phyloP scores from a whole-genome alignment of 2,888 invertebrate genomes.

The Hipparchia sbordonii region DNA sequence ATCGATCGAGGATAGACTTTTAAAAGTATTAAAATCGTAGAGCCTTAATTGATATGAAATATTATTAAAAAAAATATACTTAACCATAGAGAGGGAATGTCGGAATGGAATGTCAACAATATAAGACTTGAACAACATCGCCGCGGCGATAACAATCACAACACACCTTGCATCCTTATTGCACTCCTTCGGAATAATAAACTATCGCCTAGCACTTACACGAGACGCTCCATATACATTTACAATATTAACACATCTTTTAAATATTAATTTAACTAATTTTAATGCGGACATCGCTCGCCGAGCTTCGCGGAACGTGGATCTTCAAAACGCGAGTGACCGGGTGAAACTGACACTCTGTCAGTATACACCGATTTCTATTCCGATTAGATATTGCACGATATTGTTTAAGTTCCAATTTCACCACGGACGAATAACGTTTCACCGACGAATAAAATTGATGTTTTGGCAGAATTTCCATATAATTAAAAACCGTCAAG shows the following conservation, averaged over 20 bases:
- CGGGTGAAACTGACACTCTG: constrained; percentile 58
- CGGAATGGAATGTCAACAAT: constrained; percentile 71
- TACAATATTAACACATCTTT: constrained; percentile 81
- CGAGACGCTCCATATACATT: constrained; percentile 76
- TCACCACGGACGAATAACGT: no score
- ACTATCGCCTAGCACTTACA: constrained; percentile 74
- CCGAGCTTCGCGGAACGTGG: constrained; percentile 5
- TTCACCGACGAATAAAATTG: no score
- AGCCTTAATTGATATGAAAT: constrained; percentile 48
- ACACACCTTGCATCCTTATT: constrained; percentile 80
- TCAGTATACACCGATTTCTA: constrained; percentile 49
- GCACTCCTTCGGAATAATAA: constrained; percentile 79
- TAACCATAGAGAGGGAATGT: constrained; percentile 62
- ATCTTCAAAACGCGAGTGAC: constrained; percentile 17
- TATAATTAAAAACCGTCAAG: no score
- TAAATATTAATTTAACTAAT: constrained; percentile 80
- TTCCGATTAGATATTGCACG: constrained; percentile 47
- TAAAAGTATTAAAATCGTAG: constrained; percentile 42
- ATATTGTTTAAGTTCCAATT: constrained; percentile 34
- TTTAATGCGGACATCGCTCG: constrained; percentile 64
- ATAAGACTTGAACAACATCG: constrained; percentile 39
- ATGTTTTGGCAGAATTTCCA: no score
- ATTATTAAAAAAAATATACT: constrained; percentile 48
- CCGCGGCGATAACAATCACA: constrained; percentile 76
- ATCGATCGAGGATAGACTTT: constrained; percentile 43